phyloP scores from a whole-genome alignment of 2,888 invertebrate genomes.

The Tolmerus cingulatus region DNA sequence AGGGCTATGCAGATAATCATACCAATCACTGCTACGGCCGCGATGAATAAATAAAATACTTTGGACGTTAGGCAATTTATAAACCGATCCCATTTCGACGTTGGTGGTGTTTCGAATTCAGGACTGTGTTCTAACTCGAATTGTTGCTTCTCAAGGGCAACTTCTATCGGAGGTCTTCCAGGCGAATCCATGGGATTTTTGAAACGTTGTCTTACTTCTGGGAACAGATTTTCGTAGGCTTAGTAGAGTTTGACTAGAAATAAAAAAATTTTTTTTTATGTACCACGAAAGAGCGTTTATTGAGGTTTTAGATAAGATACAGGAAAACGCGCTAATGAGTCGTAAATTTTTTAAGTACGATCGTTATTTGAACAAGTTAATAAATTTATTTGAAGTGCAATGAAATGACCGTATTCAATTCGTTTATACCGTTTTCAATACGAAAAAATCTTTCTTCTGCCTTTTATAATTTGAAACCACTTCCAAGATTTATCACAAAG shows the following conservation, averaged over 20 bases:
- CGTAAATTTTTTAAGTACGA: background rate
- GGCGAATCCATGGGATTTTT: background rate
- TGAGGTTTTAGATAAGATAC: background rate
- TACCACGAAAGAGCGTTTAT: background rate
- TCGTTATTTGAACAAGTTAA: background rate
- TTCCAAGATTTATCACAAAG: background rate
- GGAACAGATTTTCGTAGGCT: background rate
- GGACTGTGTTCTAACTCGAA: background rate
- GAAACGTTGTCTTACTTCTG: background rate
- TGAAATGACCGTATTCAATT: background rate
- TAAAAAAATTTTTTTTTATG: background rate
- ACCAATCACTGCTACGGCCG: conserved; percentile 46
- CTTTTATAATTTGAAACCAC: background rate
- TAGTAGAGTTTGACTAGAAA: background rate
- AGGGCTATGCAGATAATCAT: conserved; percentile 58
- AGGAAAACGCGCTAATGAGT: background rate
- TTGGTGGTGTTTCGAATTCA: background rate
- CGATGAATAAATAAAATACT: background rate
- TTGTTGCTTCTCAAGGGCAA: background rate
- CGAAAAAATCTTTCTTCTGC: background rate
- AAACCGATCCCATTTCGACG: background rate
- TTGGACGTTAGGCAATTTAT: background rate
- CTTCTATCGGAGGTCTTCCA: background rate
- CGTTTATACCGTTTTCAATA: background rate
- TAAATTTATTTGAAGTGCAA: background rate